These are phyloP conservation scores for Meganola albula DNA, from an alignment of 2,888 invertebrate species.

Conservation along the genomic window DNA sequence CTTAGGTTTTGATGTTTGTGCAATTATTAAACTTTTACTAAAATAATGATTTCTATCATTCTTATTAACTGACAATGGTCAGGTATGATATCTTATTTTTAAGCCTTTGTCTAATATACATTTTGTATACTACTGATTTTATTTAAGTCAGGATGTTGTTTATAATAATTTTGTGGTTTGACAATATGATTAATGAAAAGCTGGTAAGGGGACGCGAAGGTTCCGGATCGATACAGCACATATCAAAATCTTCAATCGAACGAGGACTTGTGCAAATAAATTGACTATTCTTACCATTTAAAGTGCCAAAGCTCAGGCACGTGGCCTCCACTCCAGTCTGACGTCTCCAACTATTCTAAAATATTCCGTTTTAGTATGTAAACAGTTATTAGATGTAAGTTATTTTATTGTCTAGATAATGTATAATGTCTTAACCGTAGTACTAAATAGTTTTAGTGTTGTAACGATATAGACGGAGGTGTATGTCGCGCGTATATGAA, in stretches of 20 bases:
- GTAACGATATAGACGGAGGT: constrained; percentile 57
- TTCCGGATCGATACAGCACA: constrained; percentile 18
- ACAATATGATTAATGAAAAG: constrained; percentile 29
- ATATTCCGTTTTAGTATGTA: constrained; percentile 65
- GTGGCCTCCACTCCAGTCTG: constrained; percentile 41
- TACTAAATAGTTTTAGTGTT: constrained; percentile 52
- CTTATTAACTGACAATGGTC: constrained; percentile 24
- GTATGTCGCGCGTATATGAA: constrained; percentile 71
- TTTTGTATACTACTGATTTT: too few species aligned
- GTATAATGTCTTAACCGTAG: constrained; percentile 69
- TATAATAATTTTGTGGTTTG: constrained; percentile 35
- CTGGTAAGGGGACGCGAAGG: constrained; percentile 10
- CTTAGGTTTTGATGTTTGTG: constrained; percentile 26
- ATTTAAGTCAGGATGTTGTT: too few species aligned
- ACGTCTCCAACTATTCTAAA: constrained; percentile 40
- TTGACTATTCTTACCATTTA: constrained; percentile 12
- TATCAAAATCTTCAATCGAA: constrained; percentile 22
- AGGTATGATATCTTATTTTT: constrained; percentile 40
- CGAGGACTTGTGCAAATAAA: constrained; percentile 10
- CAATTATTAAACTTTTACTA: too few species aligned
- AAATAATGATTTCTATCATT: constrained; percentile 17
- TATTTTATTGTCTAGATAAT: constrained; percentile 69
- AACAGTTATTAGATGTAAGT: constrained; percentile 67
- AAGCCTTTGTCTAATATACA: too few species aligned
- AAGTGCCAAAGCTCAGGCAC: constrained; percentile 57